These are phyloP conservation scores for Heterohyrax brucei DNA, from an alignment of 2,797 vertebrate species.

Conservation along the genomic window DNA sequence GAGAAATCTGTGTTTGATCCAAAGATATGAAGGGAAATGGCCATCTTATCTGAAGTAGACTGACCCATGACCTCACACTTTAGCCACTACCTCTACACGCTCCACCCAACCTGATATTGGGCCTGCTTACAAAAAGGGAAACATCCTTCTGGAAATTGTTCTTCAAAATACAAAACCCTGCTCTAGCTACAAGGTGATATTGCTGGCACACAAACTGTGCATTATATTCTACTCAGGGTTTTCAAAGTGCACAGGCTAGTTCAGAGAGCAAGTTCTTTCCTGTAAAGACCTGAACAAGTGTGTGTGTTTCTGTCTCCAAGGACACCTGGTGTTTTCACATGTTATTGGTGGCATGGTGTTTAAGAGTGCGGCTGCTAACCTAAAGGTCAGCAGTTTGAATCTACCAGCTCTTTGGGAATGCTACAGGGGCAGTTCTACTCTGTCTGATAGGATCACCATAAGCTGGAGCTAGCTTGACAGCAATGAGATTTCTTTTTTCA, in stretches of 20 bases:
- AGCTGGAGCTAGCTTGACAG: no score
- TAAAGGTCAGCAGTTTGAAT: no score
- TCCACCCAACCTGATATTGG: background rate
- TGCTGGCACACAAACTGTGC: background rate
- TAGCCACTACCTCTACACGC: background rate
- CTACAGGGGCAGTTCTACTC: no score
- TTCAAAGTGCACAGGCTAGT: slow-evolving; percentile 69
- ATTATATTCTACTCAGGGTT: background rate
- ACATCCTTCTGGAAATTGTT: slow-evolving; percentile 46
- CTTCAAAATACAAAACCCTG: slow-evolving; percentile 40
- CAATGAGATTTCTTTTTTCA: no score
- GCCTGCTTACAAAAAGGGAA: slow-evolving; percentile 25
- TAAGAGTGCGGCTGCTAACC: no score
- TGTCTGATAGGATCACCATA: no score
- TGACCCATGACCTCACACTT: fast-evolving
- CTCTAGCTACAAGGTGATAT: slow-evolving; percentile 11
- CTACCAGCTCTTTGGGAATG: no score
- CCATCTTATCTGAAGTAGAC: slow-evolving; percentile 8
- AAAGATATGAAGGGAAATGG: slow-evolving; percentile 3
- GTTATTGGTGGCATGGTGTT: no score
- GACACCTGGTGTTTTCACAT: background rate
- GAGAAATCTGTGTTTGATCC: slow-evolving; percentile 42
- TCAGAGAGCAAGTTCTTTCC: background rate
- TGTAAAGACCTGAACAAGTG: background rate
- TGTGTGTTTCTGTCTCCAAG: slow-evolving; percentile 27